phyloP scores from a whole-genome alignment of 2,888 invertebrate genomes.

The Mamestra brassicae region DNA sequence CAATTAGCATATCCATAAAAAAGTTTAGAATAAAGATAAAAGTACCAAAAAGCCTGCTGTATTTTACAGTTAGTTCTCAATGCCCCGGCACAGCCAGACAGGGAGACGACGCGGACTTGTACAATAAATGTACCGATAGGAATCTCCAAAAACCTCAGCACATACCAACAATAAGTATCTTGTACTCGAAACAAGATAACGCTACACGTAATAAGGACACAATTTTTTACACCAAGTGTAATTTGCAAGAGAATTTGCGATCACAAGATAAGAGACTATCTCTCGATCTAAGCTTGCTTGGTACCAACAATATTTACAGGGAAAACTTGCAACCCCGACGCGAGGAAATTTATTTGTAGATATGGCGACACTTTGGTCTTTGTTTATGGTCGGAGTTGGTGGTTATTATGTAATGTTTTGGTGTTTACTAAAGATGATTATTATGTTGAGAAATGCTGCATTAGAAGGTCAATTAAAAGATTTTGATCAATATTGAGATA shows the following conservation, averaged over 20 bases:
- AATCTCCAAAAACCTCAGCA: slow-evolving; percentile 30
- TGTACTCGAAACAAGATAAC: slow-evolving; percentile 32
- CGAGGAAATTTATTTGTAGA: slow-evolving; percentile 30
- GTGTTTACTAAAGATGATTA: not conserved
- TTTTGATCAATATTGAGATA: slow-evolving; percentile 21
- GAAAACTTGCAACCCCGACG: slow-evolving; percentile 36
- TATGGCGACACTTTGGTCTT: slow-evolving; percentile 13
- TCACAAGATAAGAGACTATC: slow-evolving; percentile 53
- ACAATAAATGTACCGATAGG: slow-evolving; percentile 26
- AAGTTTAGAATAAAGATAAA: too few species aligned
- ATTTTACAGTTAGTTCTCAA: not conserved
- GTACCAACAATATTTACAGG: slow-evolving; percentile 42
- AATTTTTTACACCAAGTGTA: slow-evolving; percentile 41
- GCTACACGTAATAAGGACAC: slow-evolving; percentile 41
- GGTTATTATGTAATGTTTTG: slow-evolving; percentile 7
- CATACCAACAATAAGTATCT: slow-evolving; percentile 29
- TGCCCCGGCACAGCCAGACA: slow-evolving; percentile 26
- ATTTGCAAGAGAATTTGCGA: slow-evolving; percentile 55
- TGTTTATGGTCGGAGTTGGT: slow-evolving; percentile 20
- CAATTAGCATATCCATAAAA: not conserved
- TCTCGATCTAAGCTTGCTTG: slow-evolving; percentile 41
- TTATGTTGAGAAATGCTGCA: slow-evolving; percentile 10
- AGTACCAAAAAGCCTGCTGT: not conserved
- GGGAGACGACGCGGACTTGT: slow-evolving; percentile 1
- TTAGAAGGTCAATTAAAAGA: slow-evolving; percentile 2